These are phyloP conservation scores for Corythoichthys intestinalis DNA, from an alignment of 2,113 vertebrate genomes.

Conservation along the genomic window DNA sequence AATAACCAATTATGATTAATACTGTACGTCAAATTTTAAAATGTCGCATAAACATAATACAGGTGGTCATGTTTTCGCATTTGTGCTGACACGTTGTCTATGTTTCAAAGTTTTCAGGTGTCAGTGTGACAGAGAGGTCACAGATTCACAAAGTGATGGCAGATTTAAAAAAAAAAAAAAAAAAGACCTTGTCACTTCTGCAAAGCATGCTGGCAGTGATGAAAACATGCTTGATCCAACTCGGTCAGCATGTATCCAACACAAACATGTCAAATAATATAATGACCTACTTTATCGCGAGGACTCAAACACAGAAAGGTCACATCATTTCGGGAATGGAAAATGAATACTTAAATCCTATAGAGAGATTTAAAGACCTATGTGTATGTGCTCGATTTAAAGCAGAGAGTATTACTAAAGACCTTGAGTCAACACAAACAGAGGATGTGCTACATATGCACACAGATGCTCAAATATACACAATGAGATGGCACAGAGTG, in stretches of 20 bases:
- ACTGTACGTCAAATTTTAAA: too few species aligned
- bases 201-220: slow-evolving; percentile 13
- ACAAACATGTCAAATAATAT: slow-evolving; percentile 35
- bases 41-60: neutral
- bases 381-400: slow-evolving; percentile 50
- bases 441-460: slow-evolving; percentile 18
- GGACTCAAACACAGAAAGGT: neutral
- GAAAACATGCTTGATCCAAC: slow-evolving; percentile 18
- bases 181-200: slow-evolving; percentile 25
- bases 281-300: neutral
- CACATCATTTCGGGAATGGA: neutral
- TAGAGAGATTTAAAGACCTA: slow-evolving; percentile 9
- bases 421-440: slow-evolving; percentile 33
- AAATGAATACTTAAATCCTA: neutral
- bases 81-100: neutral
- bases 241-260: slow-evolving; percentile 39
- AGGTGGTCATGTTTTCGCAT: neutral
- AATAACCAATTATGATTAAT: too few species aligned
- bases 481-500: slow-evolving; percentile 42
- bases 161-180: neutral
- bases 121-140: neutral
- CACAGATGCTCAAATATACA: slow-evolving; percentile 16
- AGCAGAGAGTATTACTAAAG: slow-evolving; percentile 44
- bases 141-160: slow-evolving; percentile 15
- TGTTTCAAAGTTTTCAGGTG: neutral